These are phyloP conservation scores for Cynocephalus volans DNA, from an alignment of 2,113 vertebrate genomes.

Conservation along the genomic window DNA sequence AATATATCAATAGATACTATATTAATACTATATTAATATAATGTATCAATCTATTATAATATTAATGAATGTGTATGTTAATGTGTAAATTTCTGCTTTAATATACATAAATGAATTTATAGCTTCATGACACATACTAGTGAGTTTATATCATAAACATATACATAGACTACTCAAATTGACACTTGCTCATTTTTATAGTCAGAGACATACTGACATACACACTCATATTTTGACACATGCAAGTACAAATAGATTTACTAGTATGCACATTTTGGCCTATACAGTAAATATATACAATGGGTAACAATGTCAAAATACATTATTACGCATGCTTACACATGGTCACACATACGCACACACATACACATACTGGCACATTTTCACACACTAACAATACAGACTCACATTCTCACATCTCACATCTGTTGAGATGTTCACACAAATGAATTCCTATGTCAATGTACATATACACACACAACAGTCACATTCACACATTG, in stretches of 20 bases:
- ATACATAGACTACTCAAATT: constrained; percentile 14
- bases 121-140: not conserved
- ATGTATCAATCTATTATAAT: not conserved
- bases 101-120: constrained; percentile 25
- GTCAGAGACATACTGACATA: constrained; percentile 28
- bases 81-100: constrained; percentile 2
- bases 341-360: not conserved
- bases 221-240: constrained; percentile 19
- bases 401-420: constrained; percentile 23
- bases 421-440: constrained; percentile 36
- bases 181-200: constrained; percentile 34
- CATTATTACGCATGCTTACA: constrained; percentile 22
- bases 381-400: constrained; percentile 8
- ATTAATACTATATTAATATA: too few relatives aligned
- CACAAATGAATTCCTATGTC: constrained; percentile 15
- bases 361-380: not conserved
- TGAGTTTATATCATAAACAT: constrained; percentile 48
- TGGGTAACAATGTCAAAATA: not conserved
- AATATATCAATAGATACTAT: too few relatives aligned
- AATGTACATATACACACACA: not conserved
- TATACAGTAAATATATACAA: not conserved
- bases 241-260: not conserved
- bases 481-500: not conserved
- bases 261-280: not conserved
- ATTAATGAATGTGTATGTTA: not conserved